phyloP scores from a whole-genome alignment of 2,797 vertebrate species.

The Poecilia picta region DNA sequence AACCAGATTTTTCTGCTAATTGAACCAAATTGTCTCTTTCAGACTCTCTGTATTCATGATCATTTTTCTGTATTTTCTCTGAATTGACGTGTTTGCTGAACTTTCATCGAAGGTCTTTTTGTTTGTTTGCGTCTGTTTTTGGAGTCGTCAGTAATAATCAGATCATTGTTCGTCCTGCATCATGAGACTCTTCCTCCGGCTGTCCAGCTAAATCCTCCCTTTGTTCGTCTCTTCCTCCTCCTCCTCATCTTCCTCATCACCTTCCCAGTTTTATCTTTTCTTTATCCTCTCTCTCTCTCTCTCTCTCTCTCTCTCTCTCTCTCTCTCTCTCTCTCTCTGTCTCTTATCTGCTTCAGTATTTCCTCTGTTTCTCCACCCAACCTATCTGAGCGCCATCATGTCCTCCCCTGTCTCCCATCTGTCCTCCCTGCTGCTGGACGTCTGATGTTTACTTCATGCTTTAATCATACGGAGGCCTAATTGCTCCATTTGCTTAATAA shows the following conservation, averaged over 20 bases:
- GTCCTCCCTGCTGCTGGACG: constrained; percentile 11
- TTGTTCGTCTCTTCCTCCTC: constrained; percentile 23
- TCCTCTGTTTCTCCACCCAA: constrained; percentile 38
- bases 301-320: constrained; percentile 20
- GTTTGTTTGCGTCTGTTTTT: not conserved
- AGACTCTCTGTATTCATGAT: too few relatives aligned
- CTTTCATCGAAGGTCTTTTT: not conserved
- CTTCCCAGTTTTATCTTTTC: not conserved
- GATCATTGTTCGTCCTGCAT: constrained; percentile 59
- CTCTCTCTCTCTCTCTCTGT: constrained; percentile 7
- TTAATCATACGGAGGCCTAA: constrained; percentile 73
- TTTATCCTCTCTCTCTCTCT: constrained; percentile 17
- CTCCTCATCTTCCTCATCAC: not conserved
- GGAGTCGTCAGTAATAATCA: constrained; percentile 23
- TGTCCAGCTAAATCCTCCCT: constrained; percentile 11
- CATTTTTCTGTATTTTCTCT: too few relatives aligned
- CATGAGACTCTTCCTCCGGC: constrained; percentile 52
- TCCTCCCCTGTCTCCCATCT: constrained; percentile 28
- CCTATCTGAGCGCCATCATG: constrained; percentile 41
- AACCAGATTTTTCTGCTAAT: too few relatives aligned
- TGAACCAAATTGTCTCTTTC: too few relatives aligned
- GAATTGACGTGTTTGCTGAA: not conserved
- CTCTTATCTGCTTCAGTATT: constrained; percentile 24
- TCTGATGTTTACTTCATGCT: constrained; percentile 71
- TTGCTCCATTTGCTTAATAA: constrained; percentile 70